Conservation (phyloP, 2,113 vertebrate genomes). For the Sminthopsis crassicaudata region DNA sequence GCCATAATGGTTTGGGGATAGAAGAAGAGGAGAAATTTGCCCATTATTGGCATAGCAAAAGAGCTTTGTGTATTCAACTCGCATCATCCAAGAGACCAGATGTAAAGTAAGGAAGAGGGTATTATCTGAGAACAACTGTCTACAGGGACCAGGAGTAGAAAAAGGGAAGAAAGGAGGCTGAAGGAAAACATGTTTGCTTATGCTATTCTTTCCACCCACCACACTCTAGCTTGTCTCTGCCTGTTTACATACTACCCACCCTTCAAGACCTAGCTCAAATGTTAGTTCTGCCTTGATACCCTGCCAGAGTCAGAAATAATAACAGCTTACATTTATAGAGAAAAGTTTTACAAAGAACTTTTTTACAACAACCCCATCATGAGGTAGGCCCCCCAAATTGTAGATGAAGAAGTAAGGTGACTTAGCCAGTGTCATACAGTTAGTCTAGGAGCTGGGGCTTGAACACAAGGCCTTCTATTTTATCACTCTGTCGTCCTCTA, state of each 20-base stretch:
- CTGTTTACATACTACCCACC: background rate
- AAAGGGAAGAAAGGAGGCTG: background rate
- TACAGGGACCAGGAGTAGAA: background rate
- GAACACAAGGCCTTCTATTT: background rate
- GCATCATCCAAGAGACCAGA: background rate
- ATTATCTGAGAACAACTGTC: background rate
- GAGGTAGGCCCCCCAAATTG: background rate
- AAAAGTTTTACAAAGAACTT: background rate
- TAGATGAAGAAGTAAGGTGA: background rate
- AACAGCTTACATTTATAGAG: background rate
- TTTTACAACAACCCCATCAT: background rate
- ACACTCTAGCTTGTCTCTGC: background rate
- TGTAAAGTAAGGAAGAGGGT: background rate
- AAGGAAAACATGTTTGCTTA: background rate
- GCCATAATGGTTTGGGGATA: background rate
- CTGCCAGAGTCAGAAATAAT: background rate
- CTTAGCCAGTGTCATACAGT: background rate
- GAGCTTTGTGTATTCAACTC: background rate
- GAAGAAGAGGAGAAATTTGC: background rate
- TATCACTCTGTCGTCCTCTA: background rate
- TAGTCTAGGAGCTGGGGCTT: background rate
- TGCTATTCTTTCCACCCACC: background rate
- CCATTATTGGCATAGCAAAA: background rate
- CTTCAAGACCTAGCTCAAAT: background rate
- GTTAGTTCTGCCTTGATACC: background rate